phyloP scores from a whole-genome alignment of 2,113 vertebrate genomes.

The Dipodomys spectabilis region DNA sequence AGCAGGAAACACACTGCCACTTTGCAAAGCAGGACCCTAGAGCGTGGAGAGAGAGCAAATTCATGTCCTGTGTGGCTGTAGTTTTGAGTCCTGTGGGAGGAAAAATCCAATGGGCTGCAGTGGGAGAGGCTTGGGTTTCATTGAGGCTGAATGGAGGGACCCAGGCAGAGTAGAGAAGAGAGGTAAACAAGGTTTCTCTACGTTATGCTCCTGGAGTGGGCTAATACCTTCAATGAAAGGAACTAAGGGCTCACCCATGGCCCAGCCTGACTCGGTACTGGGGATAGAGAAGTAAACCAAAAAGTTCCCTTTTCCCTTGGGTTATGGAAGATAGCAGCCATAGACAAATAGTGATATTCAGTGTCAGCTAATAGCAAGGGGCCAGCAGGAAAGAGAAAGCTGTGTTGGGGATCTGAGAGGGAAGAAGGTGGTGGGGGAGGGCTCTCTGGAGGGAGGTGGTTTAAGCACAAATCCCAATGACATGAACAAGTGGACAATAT shows the following conservation, averaged over 20 bases:
- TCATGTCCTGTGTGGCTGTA: background rate
- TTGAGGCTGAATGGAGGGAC: background rate
- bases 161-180: no score
- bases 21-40: background rate
- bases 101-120: background rate
- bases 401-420: background rate
- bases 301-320: background rate
- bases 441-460: background rate
- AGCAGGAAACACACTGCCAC: background rate
- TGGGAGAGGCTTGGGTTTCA: background rate
- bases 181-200: background rate
- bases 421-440: background rate
- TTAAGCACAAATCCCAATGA: background rate
- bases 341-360: background rate
- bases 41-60: no score
- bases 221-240: accelerated
- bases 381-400: background rate
- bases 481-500: background rate
- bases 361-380: no score
- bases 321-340: background rate
- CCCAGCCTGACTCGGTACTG: background rate
- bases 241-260: background rate
- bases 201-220: background rate
- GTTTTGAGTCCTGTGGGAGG: background rate
- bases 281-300: background rate